These are phyloP conservation scores for Polymixis flavicincta DNA, from an alignment of 2,888 invertebrate species.

Conservation along the genomic window DNA sequence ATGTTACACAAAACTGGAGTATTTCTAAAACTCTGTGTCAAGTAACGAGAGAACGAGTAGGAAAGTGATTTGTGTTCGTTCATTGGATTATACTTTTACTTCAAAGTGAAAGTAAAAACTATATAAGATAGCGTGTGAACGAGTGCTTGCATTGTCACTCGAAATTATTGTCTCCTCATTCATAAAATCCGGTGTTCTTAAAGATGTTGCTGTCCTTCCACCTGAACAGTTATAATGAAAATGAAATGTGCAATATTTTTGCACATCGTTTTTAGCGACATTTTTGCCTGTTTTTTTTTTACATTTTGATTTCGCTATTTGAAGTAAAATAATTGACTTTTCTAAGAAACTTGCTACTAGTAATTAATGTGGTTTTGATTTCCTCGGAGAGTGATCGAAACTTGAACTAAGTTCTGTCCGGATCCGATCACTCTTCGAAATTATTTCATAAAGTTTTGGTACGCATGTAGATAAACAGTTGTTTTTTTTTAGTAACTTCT, in stretches of 20 bases:
- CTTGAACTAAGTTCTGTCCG: background rate
- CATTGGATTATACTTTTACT: slow-evolving; percentile 28
- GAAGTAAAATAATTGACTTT: background rate
- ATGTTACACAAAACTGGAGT: background rate
- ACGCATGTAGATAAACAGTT: background rate
- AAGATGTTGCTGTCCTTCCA: background rate
- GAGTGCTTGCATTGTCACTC: slow-evolving; percentile 22
- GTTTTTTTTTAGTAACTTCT: no score
- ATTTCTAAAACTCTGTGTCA: background rate
- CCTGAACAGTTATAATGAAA: no score
- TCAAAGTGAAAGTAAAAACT: slow-evolving; percentile 32
- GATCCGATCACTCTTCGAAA: background rate
- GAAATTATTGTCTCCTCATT: slow-evolving; percentile 16
- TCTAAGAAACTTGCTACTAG: background rate
- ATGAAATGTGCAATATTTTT: no score
- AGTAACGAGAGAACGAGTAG: no score
- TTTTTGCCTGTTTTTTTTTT: no score
- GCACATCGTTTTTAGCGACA: no score
- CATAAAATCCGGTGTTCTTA: background rate
- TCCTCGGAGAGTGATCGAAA: slow-evolving; percentile 12
- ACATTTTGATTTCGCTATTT: background rate
- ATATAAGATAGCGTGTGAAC: slow-evolving; percentile 27
- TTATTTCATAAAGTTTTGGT: background rate
- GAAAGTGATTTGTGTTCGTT: slow-evolving; percentile 5
- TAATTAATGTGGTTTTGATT: slow-evolving; percentile 19